These are phyloP conservation scores for Anneissia japonica DNA, from an alignment of 35 echinoderm and acorn worm genomes.

Conservation along the genomic window DNA sequence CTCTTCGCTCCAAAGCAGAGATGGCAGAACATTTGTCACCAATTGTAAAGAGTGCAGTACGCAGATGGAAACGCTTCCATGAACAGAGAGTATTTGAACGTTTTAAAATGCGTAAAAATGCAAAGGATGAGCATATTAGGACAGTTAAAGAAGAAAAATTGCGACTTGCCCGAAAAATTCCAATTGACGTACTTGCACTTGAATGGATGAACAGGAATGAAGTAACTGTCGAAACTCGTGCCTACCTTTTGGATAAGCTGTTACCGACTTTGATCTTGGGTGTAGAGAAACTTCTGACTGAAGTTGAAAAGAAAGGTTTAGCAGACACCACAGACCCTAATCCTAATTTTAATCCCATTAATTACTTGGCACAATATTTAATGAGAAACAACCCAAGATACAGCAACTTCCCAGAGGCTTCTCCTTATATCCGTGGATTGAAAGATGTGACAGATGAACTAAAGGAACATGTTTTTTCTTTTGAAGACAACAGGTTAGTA, in stretches of 20 bases:
- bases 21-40: conserved; percentile 75
- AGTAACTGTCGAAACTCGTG: conserved; percentile 84
- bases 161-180: conserved; percentile 62
- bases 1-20: conserved; percentile 58
- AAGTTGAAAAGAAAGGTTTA: conserved; percentile 68
- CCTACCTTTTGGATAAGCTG: conserved; percentile 88
- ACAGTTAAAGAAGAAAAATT: conserved; percentile 64
- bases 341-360: conserved; percentile 90
- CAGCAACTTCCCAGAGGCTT: conserved; percentile 96
- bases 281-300: conserved; percentile 75
- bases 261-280: conserved; percentile 92
- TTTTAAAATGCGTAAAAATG: conserved; percentile 59
- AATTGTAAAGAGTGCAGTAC: conserved; percentile 77
- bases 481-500: conserved; percentile 95
- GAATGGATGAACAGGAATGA: conserved; percentile 89
- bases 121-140: conserved; percentile 50
- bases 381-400: conserved; percentile 95
- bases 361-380: conserved; percentile 90
- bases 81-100: conserved; percentile 79
- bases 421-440: conserved; percentile 86
- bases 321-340: conserved; percentile 49
- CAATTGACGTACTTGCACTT: conserved; percentile 60
- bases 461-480: conserved; percentile 93
- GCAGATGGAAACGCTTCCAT: conserved; percentile 92
- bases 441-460: conserved; percentile 94